These are phyloP conservation scores for Bhutanitis thaidina DNA, from an alignment of 2,888 invertebrate species.

Conservation along the genomic window DNA sequence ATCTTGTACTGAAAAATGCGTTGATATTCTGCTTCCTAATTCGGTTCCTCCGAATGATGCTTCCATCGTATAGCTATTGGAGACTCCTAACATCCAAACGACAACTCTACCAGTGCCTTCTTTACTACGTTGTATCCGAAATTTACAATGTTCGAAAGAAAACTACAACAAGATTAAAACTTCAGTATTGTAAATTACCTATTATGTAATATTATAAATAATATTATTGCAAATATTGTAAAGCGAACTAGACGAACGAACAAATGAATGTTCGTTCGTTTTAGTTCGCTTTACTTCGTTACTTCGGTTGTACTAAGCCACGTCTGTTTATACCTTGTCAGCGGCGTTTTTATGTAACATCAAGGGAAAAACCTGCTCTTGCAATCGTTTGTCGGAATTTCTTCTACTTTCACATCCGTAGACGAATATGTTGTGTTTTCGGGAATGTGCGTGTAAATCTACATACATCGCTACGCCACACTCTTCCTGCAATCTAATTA, in stretches of 20 bases:
- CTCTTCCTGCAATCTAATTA: conserved; percentile 89
- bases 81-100: conserved; percentile 96
- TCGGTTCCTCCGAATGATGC: conserved; percentile 96
- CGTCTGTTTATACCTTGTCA: conserved; percentile 83
- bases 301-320: no score
- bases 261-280: no score
- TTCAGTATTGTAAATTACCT: no score
- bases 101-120: conserved; percentile 97
- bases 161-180: conserved; percentile 80
- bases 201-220: no score
- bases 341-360: conserved; percentile 96
- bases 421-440: conserved; percentile 96
- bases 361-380: conserved; percentile 95
- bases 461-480: conserved; percentile 94
- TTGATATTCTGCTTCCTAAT: conserved; percentile 88
- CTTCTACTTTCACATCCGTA: conserved; percentile 96
- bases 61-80: conserved; percentile 97
- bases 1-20: conserved; percentile 89
- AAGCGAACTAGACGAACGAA: no score
- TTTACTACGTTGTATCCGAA: conserved; percentile 94
- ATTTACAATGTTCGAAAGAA: conserved; percentile 96
- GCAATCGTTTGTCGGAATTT: conserved; percentile 87
- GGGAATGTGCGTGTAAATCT: conserved; percentile 96
- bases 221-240: no score
- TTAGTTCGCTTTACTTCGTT: no score